Conservation (phyloP, 2,113 vertebrate genomes). For the Mus spicilegus region DNA sequence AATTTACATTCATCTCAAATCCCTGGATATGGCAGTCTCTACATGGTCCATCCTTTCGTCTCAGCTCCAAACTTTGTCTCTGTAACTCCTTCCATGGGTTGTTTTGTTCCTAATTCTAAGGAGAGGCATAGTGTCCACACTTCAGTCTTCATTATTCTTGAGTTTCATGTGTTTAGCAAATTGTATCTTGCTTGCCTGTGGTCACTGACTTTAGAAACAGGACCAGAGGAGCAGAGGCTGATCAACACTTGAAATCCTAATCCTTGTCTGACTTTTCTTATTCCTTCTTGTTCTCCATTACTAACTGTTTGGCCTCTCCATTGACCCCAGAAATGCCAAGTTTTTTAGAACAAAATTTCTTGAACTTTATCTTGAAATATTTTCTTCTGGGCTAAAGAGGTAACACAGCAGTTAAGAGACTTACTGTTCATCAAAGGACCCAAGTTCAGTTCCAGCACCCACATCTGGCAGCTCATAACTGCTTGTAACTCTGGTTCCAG, state of each 20-base stretch:
- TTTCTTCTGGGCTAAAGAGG: not conserved
- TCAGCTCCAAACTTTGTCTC: no score
- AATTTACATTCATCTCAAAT: not conserved
- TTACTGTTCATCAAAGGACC: not conserved
- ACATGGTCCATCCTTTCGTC: no score
- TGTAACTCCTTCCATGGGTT: no score
- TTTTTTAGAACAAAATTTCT: not conserved
- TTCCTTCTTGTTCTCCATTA: not conserved
- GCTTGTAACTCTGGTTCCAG: not conserved
- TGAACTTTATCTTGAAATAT: not conserved
- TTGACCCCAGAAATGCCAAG: fast-evolving
- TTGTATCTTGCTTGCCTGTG: not conserved
- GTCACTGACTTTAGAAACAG: not conserved
- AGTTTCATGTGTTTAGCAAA: no score
- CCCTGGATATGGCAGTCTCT: no score
- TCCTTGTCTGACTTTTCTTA: not conserved
- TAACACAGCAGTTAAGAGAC: not conserved
- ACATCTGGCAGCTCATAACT: not conserved
- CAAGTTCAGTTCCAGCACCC: not conserved
- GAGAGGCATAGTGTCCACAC: no score
- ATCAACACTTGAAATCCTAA: not conserved
- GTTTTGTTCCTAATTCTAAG: no score
- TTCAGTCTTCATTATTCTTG: no score
- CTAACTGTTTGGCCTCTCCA: fast-evolving
- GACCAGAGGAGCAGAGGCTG: not conserved